Evolutionary conservation across 2,113 vertebrate species (phyloP).

Genomic region (Centropus unirufus): DNA sequence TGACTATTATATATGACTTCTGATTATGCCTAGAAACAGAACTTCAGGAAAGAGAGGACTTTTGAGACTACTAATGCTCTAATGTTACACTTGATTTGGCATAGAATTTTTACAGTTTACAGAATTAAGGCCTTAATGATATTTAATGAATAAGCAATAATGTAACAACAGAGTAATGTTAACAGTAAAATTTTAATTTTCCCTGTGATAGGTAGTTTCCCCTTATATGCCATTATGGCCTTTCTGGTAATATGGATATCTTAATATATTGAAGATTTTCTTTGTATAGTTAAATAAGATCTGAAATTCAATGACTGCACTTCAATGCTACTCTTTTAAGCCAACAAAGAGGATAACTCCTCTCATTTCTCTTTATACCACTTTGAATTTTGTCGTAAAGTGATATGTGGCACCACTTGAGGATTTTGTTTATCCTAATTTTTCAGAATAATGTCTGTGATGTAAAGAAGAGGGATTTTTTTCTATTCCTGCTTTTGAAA

Average conservation of each 20-base stretch:
- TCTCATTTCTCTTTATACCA: background rate
- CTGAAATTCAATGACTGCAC: background rate
- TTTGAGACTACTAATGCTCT: background rate
- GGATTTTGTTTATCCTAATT: background rate
- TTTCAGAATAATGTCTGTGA: background rate
- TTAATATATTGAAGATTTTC: background rate
- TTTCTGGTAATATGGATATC: background rate
- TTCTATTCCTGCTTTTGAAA: background rate
- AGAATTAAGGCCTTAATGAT: background rate
- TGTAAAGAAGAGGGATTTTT: background rate
- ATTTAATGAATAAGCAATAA: background rate
- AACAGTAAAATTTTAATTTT: background rate
- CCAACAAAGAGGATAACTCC: background rate
- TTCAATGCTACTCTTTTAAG: background rate
- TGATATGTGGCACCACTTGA: background rate
- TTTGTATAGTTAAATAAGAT: background rate
- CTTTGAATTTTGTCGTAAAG: background rate
- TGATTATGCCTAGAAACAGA: background rate
- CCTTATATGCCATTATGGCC: background rate
- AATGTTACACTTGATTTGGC: background rate
- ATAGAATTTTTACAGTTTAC: background rate
- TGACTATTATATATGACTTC: background rate
- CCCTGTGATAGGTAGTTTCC: background rate
- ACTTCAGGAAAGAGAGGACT: background rate
- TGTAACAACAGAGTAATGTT: background rate